Conservation (phyloP, 1,140 invertebrate species). For the Acromyrmex charruanus region DNA sequence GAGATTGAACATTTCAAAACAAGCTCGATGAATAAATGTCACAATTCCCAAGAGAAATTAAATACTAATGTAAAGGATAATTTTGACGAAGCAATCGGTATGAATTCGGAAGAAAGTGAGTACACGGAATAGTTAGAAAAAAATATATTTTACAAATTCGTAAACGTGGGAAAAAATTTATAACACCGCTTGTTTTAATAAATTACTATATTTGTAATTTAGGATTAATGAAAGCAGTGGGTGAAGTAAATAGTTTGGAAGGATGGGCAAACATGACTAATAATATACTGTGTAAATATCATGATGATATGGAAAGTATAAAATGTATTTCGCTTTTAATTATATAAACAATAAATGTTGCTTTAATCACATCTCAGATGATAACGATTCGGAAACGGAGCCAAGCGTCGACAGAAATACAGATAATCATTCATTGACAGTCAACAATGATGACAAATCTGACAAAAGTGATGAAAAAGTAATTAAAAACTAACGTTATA, state of each 20-base stretch:
- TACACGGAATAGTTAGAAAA: background rate
- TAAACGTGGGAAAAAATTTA: background rate
- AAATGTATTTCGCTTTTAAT: background rate
- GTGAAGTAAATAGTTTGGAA: slow-evolving; percentile 58
- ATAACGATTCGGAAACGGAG: background rate
- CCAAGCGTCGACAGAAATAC: background rate
- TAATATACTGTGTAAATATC: background rate
- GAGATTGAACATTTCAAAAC: slow-evolving; percentile 41
- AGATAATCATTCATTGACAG: background rate
- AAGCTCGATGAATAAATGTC: slow-evolving; percentile 24
- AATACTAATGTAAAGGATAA: slow-evolving; percentile 29
- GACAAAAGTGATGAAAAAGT: slow-evolving; percentile 1
- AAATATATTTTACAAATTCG: background rate
- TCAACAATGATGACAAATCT: background rate
- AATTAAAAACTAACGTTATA: background rate
- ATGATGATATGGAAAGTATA: background rate
- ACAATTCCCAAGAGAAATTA: slow-evolving; percentile 5
- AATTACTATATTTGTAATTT: background rate
- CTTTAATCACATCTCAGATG: background rate
- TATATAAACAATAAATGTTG: background rate
- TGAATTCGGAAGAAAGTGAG: slow-evolving; percentile 35
- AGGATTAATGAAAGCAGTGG: slow-evolving; percentile 9
- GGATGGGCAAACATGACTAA: slow-evolving; percentile 52
- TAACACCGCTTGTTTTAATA: background rate
- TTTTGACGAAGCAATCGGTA: slow-evolving; percentile 4